Percentiles rank a stretch among this genome's conserved stretches.
Evolutionary conservation across 1,140 invertebrate species (phyloP).

Genomic region (Aphidius ervi): DNA sequence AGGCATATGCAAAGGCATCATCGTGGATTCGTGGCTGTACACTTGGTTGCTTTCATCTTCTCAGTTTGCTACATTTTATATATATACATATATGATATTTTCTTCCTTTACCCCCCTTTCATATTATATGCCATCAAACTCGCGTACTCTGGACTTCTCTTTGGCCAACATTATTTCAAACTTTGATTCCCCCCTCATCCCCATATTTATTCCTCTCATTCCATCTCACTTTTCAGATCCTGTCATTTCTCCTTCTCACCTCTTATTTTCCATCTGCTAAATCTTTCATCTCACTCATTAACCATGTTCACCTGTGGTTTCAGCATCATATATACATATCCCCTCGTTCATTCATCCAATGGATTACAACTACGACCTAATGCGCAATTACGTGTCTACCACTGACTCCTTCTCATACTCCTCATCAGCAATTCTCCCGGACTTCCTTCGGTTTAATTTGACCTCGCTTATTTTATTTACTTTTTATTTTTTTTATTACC

Average conservation of each 20-base stretch:
- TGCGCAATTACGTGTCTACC: slow-evolving; percentile 34
- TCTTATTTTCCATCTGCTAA: neutral
- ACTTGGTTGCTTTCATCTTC: slow-evolving; percentile 10
- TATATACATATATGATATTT: neutral
- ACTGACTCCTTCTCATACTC: neutral
- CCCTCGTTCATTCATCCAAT: slow-evolving; percentile 39
- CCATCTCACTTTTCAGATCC: neutral
- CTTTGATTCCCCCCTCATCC: neutral
- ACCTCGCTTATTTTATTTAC: too few relatives aligned
- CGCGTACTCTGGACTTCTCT: too few relatives aligned
- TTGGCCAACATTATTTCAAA: too few relatives aligned
- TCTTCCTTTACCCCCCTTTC: neutral
- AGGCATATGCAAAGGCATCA: neutral
- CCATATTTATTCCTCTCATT: neutral
- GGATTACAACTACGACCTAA: slow-evolving; percentile 37
- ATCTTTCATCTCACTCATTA: slow-evolving; percentile 3
- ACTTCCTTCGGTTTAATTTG: neutral
- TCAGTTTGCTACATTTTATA: too few relatives aligned
- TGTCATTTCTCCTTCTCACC: neutral
- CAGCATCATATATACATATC: slow-evolving; percentile 11
- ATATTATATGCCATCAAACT: too few relatives aligned
- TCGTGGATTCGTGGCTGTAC: neutral
- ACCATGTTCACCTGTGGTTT: slow-evolving; percentile 3
- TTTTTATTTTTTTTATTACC: too few relatives aligned
- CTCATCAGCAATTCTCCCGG: neutral